Base-by-base conservation (phyloP, 2,888 invertebrate genomes). In the Orthosia cruda region DNA sequence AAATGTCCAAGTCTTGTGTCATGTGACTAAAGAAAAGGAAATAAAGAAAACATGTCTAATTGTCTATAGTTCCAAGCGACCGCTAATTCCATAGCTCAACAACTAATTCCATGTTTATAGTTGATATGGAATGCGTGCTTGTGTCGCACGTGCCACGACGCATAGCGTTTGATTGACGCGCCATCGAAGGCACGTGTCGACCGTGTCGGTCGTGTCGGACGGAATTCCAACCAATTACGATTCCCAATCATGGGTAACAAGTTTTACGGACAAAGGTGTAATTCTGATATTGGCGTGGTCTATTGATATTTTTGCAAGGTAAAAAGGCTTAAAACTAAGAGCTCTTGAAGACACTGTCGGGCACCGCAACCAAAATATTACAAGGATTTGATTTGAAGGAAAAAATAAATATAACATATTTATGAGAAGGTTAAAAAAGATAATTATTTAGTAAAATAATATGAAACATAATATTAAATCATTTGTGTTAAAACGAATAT, bases 141-240 rank as follows among this genome's bases (percentile, higher is more conserved):
- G 45, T 16, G 32, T 4, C 26, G 16, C 47, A 13, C 20, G 61
- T 20, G 61, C 47, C n/a, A 40, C 1, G 66, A 70, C 59, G 66
- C 26, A 61, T 4, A 54, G 26, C 49, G 63, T 20, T 80, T 68
- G 71, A 81, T 74, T 74, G 81, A 80, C 71, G 71, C 65, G 66
- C 81, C 65, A 71, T 59, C 75, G 32, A 45, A 64, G 32, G 67
- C 59, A 40, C 52, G 57, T 52, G 55, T 61, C 45, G 45, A 20
- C 3, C 61, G 61, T 61, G 58, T 61, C 45, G 45, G 45, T 9
- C 61, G 45, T 61, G 55, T 68, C 55, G 47, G 47, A 16, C 26
- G 57, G 54, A 58, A 75, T 84, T 81, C 64, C 67, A 67, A 65
- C 67, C 65, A 71, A 81, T 81, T 84, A 84, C 85, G 47, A 54